These are phyloP conservation scores for Crambe crambe DNA, from an alignment of 37 sponge, comb jelly and placozoan species.

Conservation along the genomic window DNA sequence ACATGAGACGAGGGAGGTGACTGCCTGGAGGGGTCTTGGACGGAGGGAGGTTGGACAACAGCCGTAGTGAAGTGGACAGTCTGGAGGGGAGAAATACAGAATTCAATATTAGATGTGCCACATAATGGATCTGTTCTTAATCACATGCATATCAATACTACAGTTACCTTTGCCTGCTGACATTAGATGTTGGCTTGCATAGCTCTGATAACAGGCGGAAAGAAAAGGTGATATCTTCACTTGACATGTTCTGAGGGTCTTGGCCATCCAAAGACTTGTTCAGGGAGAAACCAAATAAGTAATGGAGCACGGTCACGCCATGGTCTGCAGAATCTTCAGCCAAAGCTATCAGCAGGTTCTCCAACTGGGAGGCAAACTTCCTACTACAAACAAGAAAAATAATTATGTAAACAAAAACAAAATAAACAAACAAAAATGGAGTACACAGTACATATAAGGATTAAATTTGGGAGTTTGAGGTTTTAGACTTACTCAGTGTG, in stretches of 20 bases:
- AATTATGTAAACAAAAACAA: background rate
- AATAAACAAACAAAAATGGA: background rate
- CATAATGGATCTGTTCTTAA: background rate
- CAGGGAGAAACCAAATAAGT: constrained; percentile 39
- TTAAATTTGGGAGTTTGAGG: background rate
- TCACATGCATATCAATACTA: background rate
- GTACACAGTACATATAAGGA: background rate
- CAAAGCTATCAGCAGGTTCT: constrained; percentile 10
- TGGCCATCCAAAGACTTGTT: too few relatives aligned
- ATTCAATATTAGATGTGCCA: background rate
- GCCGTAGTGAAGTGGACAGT: constrained; percentile 12
- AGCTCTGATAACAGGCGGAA: constrained; percentile 20
- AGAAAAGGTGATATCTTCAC: background rate
- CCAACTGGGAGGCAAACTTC: constrained; percentile 14
- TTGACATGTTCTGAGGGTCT: background rate
- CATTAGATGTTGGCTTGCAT: constrained; percentile 6
- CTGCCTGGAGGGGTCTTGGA: background rate
- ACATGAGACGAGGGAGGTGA: constrained; percentile 32
- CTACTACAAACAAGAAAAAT: background rate
- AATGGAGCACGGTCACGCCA: constrained; percentile 24
- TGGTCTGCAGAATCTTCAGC: constrained; percentile 19
- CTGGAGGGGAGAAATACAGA: constrained; percentile 4
- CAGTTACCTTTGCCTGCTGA: constrained; percentile 38
- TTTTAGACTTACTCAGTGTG: background rate
- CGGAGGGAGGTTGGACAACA: constrained; percentile 22